Evolutionary conservation across 2,888 invertebrate genomes (phyloP).

Genomic region (Netelia melanura): DNA sequence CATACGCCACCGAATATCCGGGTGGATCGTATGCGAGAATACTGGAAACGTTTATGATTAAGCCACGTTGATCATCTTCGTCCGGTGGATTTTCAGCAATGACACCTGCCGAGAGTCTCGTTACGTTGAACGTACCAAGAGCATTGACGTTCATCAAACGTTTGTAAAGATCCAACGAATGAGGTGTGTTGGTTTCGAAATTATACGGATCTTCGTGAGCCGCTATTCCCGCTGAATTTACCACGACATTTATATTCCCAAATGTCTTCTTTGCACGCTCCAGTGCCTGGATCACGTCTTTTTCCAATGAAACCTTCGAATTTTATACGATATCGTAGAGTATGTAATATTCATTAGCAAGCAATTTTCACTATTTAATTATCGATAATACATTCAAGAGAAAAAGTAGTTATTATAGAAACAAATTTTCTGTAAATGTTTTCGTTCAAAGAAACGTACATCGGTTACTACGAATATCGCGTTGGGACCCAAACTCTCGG

Average conservation of each 20-base stretch:
- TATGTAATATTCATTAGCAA: not conserved
- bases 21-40: constrained; percentile 69
- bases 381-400: no score
- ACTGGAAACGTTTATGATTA: constrained; percentile 75
- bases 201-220: constrained; percentile 67
- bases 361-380: not conserved
- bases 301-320: constrained; percentile 71
- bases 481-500: constrained; percentile 72
- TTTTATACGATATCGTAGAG: constrained; percentile 2
- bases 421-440: no score
- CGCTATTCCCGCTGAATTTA: constrained; percentile 71
- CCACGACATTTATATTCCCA: constrained; percentile 72
- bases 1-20: constrained; percentile 69
- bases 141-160: constrained; percentile 71
- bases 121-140: constrained; percentile 74
- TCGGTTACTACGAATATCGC: constrained; percentile 72
- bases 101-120: constrained; percentile 67
- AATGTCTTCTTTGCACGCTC: constrained; percentile 70
- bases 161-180: constrained; percentile 70
- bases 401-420: no score
- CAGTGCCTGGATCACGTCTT: constrained; percentile 72
- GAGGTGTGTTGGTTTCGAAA: constrained; percentile 70
- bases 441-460: constrained; percentile 63
- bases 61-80: constrained; percentile 71
- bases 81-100: constrained; percentile 72